These are phyloP conservation scores for Antennarius striatus DNA, from an alignment of 2,113 vertebrate species.

Conservation along the genomic window DNA sequence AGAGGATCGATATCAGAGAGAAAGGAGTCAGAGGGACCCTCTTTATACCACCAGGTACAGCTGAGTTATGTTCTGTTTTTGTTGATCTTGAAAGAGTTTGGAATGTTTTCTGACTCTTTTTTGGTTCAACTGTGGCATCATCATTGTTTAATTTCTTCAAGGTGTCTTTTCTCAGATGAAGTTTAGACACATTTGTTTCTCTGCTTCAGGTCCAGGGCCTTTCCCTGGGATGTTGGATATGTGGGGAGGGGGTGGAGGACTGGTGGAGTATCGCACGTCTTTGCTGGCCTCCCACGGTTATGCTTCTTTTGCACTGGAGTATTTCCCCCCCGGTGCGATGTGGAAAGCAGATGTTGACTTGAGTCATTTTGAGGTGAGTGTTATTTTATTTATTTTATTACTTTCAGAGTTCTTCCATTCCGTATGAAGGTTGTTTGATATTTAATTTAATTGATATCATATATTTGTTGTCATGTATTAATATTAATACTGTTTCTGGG, in stretches of 20 bases:
- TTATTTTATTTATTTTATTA: not conserved
- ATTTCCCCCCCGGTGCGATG: constrained; percentile 25
- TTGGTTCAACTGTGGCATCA: not conserved
- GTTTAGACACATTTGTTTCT: not conserved
- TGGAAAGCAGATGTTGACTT: not conserved
- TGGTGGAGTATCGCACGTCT: constrained; percentile 75
- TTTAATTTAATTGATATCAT: too few relatives aligned
- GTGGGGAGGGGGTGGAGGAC: constrained; percentile 80
- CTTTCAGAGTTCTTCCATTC: not conserved
- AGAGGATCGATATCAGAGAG: constrained; percentile 58
- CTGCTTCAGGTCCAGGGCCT: constrained; percentile 73
- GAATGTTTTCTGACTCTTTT: too few relatives aligned
- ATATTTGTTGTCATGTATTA: too few relatives aligned
- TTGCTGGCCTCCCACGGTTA: constrained; percentile 77
- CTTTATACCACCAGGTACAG: constrained; percentile 77
- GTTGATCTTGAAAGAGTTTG: too few relatives aligned
- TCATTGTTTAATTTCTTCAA: not conserved
- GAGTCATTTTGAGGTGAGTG: constrained; percentile 71
- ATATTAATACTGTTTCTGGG: too few relatives aligned
- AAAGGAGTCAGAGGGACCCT: constrained; percentile 66
- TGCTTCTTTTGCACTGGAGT: constrained; percentile 72
- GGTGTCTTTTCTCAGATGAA: too few relatives aligned
- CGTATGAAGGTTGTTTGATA: not conserved
- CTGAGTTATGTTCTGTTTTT: not conserved
- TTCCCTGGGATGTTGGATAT: constrained; percentile 79